These are phyloP conservation scores for Sminthurides bifidus DNA, from an alignment of 1,140 invertebrate species.

Conservation along the genomic window DNA sequence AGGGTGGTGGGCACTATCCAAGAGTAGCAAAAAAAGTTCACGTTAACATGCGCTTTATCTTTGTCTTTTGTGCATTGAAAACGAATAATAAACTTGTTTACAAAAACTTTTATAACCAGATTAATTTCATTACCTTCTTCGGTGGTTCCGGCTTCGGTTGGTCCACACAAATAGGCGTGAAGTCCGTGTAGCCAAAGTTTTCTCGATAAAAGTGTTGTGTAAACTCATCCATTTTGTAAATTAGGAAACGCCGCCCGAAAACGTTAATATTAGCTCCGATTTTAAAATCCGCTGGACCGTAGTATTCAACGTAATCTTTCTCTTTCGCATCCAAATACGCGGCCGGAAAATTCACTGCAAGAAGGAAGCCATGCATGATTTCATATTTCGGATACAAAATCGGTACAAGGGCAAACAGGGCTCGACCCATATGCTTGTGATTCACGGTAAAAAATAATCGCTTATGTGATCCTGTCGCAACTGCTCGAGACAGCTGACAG, in stretches of 20 bases:
- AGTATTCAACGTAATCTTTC: constrained; percentile 60
- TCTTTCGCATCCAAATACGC: constrained; percentile 51
- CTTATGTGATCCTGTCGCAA: too few species aligned
- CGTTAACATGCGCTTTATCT: too few species aligned
- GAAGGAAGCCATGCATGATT: constrained; percentile 1
- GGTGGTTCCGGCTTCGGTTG: constrained; percentile 10
- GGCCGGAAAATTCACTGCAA: constrained; percentile 40
- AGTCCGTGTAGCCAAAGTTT: constrained; percentile 40
- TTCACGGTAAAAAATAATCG: too few species aligned
- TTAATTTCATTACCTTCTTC: constrained; percentile 1
- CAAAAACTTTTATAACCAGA: not conserved
- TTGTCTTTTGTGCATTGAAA: too few species aligned
- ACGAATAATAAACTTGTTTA: not conserved
- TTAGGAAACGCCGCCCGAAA: constrained; percentile 53
- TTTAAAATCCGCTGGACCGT: constrained; percentile 57
- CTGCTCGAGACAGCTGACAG: too few species aligned
- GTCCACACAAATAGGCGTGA: constrained; percentile 35
- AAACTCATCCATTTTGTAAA: constrained; percentile 67
- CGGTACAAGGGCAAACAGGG: not conserved
- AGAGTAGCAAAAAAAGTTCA: too few species aligned
- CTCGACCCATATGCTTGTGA: too few species aligned
- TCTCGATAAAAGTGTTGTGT: constrained; percentile 60
- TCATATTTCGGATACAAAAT: constrained; percentile 1
- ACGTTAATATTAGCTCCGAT: constrained; percentile 55
- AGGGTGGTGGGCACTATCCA: constrained; percentile 43